These are phyloP conservation scores for Neosilurus hyrtlii DNA, from an alignment of 2,797 vertebrate species.

Conservation along the genomic window DNA sequence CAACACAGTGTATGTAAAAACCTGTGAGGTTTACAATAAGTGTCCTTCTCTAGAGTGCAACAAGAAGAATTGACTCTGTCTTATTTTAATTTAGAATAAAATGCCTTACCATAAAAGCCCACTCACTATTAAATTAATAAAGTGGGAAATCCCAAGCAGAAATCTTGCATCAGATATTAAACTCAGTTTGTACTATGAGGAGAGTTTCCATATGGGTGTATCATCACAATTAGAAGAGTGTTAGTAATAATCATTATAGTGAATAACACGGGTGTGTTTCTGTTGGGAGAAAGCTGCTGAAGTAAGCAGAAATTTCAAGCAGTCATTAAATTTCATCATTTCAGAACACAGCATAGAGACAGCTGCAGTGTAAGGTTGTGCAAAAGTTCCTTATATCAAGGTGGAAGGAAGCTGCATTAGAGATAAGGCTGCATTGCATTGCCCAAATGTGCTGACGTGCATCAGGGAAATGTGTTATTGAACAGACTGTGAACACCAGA, in stretches of 20 bases:
- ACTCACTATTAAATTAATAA: constrained; percentile 6
- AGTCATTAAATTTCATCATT: background rate
- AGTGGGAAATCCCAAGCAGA: background rate
- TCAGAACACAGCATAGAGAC: background rate
- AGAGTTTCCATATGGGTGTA: background rate
- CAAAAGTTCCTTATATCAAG: background rate
- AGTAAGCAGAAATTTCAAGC: background rate
- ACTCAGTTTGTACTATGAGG: background rate
- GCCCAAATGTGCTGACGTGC: background rate
- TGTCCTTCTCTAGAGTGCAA: background rate
- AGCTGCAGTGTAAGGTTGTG: background rate
- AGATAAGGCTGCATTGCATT: background rate
- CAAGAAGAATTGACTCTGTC: background rate
- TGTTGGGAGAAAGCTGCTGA: background rate
- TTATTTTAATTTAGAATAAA: background rate
- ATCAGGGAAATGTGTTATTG: background rate
- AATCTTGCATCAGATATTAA: constrained; percentile 6
- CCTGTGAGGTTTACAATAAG: background rate
- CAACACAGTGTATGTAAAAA: background rate
- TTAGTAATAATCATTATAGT: background rate
- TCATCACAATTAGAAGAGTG: background rate
- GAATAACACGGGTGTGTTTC: background rate
- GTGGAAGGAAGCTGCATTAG: background rate
- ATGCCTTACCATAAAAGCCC: background rate
- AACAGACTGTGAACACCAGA: background rate